Conservation (phyloP, 1,140 invertebrate genomes). For the Dinoponera quadriceps region DNA sequence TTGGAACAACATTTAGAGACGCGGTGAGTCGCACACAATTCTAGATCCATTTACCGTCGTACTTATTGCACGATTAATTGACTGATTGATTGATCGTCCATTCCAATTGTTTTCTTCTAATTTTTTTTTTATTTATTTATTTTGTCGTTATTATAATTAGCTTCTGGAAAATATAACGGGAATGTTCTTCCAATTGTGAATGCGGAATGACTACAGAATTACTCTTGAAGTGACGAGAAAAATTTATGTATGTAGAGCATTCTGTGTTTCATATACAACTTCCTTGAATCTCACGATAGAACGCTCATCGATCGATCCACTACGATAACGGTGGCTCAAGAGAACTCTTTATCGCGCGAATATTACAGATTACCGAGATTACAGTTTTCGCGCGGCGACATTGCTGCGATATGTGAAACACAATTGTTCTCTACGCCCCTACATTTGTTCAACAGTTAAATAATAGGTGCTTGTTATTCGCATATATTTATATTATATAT, state of each 20-base stretch:
- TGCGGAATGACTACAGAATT: slow-evolving; percentile 80
- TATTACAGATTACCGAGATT: background rate
- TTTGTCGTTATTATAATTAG: slow-evolving; percentile 72
- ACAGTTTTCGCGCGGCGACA: background rate
- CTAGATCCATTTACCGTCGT: slow-evolving; percentile 82
- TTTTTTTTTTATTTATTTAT: slow-evolving; percentile 73
- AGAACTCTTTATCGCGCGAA: background rate
- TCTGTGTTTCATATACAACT: slow-evolving; percentile 69
- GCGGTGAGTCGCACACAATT: slow-evolving; percentile 85
- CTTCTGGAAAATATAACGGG: slow-evolving; percentile 77
- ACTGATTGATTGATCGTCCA: slow-evolving; percentile 79
- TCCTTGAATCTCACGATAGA: background rate
- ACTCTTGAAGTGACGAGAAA: slow-evolving; percentile 57
- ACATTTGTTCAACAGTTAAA: slow-evolving; percentile 39
- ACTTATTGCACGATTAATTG: slow-evolving; percentile 83
- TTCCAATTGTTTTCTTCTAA: slow-evolving; percentile 70
- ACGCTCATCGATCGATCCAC: background rate
- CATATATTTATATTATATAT: slow-evolving; percentile 31
- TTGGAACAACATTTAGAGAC: slow-evolving; percentile 86
- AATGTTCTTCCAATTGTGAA: slow-evolving; percentile 87
- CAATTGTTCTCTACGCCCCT: slow-evolving; percentile 59
- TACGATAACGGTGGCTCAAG: background rate
- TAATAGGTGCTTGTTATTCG: slow-evolving; percentile 73
- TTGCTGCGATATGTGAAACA: slow-evolving; percentile 58
- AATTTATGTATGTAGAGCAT: slow-evolving; percentile 64